These are phyloP conservation scores for Drosophila borborema DNA, from an alignment of 2,888 invertebrate genomes.

Conservation along the genomic window DNA sequence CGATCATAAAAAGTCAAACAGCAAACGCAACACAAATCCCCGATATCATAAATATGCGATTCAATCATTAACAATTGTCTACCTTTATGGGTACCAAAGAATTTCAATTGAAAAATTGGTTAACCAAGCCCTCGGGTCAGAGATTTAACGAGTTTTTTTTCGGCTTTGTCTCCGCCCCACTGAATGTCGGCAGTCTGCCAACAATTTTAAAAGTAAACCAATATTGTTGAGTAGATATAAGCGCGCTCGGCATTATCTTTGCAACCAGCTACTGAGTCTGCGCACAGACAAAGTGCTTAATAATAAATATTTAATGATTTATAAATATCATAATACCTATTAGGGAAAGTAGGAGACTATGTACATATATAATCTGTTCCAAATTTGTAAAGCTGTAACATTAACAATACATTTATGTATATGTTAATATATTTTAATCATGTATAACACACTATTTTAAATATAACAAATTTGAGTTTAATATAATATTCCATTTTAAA, in stretches of 20 bases:
- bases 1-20: conserved; percentile 28
- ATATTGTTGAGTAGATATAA: conserved; percentile 16
- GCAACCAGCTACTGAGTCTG: conserved; percentile 39
- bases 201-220: conserved; percentile 30
- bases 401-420: not conserved
- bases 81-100: conserved; percentile 45
- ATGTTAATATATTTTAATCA: not conserved
- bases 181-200: conserved; percentile 31
- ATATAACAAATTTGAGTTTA: not conserved
- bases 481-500: not conserved
- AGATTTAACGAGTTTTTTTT: conserved; percentile 60
- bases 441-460: not conserved
- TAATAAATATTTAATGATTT: not conserved
- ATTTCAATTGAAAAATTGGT: conserved; percentile 63
- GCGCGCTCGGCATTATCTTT: conserved; percentile 30
- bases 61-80: conserved; percentile 66
- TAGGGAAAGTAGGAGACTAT: not conserved
- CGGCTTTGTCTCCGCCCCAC: conserved; percentile 48
- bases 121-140: conserved; percentile 73
- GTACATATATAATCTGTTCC: not conserved
- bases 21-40: conserved; percentile 31
- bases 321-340: not conserved
- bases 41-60: conserved; percentile 62
- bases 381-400: not conserved
- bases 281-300: conserved; percentile 2